Base-by-base conservation (phyloP, 2,888 invertebrate species). In the Dichetophora obliterata region DNA sequence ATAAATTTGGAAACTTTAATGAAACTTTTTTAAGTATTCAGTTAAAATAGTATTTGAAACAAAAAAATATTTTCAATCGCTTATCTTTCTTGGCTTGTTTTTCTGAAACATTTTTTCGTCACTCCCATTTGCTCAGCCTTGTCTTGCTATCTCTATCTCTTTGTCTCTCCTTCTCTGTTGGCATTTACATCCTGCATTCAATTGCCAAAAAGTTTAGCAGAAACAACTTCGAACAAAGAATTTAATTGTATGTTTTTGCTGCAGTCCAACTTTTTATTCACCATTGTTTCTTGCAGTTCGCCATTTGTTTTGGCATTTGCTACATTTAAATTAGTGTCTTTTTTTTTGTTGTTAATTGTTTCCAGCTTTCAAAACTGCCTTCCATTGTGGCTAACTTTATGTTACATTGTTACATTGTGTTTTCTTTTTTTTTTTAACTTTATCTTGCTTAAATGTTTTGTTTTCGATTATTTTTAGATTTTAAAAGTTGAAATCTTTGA, bases 161-260 rank as follows among this genome's bases (percentile, higher is more conserved):
- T n/a, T n/a, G n/a, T n/a, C n/a, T n/a, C n/a, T n/a, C n/a, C n/a
- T n/a, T 27, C 48, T 22, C 19, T 5, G 8, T 16, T n/a, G 22
- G 34, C 16, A 27, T 37, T 37, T 37, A 6, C 65, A 9, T 43
- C 19, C n/a, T 9, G 19, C 66, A 66, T 43, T 43, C 27, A 69
- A 6, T 34, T 63, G 34, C n/a, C 50, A 70, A 72, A 48, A 24
- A 72, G 48, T 72, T 72, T 72, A 57, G n/a, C 72, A 61, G 61
- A 61, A 59, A 71, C 24, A 71, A 16, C 57, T 31, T 43, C 68
- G 6, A n/a, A 31, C 19, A 37, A 75, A 75, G 27, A 54, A 14
- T 54, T 16, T 14, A 48, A 65, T 65, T 43, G 37, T 34, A 37
- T 37, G 22, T 65, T 43, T 65, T 34, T 34, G 31, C 16, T n/a